Evolutionary conservation across 1,140 invertebrate genomes (phyloP).

Genomic region (Aleiodes sp.): DNA sequence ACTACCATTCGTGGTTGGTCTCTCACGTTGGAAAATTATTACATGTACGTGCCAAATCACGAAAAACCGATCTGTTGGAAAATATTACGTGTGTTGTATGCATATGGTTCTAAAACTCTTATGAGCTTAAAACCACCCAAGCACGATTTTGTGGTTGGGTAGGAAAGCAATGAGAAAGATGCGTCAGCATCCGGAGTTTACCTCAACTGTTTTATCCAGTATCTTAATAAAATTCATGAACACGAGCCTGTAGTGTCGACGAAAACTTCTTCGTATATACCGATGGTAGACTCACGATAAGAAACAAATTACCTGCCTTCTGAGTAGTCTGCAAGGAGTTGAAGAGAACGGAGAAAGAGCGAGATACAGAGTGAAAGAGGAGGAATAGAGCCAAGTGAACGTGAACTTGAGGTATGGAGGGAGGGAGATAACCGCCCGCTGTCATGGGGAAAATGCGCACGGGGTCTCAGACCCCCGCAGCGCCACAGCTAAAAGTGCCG

Average conservation of each 20-base stretch:
- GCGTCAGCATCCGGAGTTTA: constrained; percentile 27
- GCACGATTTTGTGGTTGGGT: not conserved
- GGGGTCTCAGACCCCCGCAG: not conserved
- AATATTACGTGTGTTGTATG: not conserved
- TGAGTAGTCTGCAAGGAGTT: constrained; percentile 24
- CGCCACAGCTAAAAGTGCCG: not conserved
- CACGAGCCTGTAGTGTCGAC: constrained; percentile 46
- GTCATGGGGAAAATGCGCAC: not conserved
- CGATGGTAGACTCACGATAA: constrained; percentile 53
- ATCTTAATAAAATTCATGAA: constrained; percentile 61
- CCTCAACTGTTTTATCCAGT: constrained; percentile 45
- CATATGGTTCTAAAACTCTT: not conserved
- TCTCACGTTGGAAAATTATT: too few relatives aligned
- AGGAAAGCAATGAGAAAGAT: not conserved
- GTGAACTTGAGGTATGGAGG: not conserved
- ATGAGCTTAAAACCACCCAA: not conserved
- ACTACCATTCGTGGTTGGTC: too few relatives aligned
- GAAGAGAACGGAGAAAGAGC: constrained; percentile 39
- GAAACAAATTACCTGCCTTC: constrained; percentile 55
- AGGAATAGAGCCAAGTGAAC: not conserved
- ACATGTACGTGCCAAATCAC: constrained; percentile 25
- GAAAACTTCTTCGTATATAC: constrained; percentile 48
- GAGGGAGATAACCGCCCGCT: not conserved
- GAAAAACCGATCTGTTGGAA: constrained; percentile 17
- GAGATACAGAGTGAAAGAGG: constrained; percentile 35